These are phyloP conservation scores for Acleris cristana DNA, from an alignment of 2,888 invertebrate species.

Conservation along the genomic window DNA sequence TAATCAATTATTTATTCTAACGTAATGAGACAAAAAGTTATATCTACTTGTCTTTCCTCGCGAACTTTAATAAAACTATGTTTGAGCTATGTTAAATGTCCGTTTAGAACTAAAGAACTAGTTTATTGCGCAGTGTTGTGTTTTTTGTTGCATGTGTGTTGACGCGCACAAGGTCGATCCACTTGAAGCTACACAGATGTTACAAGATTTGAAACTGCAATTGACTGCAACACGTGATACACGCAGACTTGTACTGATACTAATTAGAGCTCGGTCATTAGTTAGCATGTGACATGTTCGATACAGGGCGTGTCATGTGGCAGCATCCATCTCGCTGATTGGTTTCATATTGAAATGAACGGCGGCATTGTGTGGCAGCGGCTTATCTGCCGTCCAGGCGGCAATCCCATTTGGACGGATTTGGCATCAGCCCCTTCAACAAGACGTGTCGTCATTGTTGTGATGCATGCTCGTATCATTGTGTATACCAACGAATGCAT, in stretches of 20 bases:
- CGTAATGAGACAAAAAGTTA: too few relatives aligned
- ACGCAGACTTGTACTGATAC: constrained; percentile 58
- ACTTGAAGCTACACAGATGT: constrained; percentile 19
- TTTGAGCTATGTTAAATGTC: background rate
- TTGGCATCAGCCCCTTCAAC: constrained; percentile 48
- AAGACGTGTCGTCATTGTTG: constrained; percentile 44
- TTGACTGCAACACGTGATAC: constrained; percentile 19
- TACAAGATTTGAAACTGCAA: constrained; percentile 27
- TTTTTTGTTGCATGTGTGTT: constrained; percentile 15
- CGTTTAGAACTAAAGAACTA: background rate
- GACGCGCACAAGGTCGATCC: constrained; percentile 18
- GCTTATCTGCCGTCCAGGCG: constrained; percentile 54
- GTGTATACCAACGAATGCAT: constrained; percentile 7
- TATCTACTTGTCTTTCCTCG: too few relatives aligned
- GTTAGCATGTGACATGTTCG: constrained; percentile 47
- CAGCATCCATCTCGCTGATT: constrained; percentile 69
- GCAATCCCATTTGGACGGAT: constrained; percentile 54
- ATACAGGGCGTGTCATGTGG: constrained; percentile 47
- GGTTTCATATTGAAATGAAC: constrained; percentile 70
- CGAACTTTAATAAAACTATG: background rate
- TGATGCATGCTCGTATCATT: constrained; percentile 25
- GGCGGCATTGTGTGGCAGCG: constrained; percentile 53
- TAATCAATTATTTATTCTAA: too few relatives aligned
- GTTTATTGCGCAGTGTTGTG: background rate
- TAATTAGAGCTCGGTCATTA: constrained; percentile 58